A percentile compares a stretch with the other conserved stretches of the same genome.
Conservation (phyloP, 2,888 invertebrate genomes). For the Drosophila anomelani region DNA sequence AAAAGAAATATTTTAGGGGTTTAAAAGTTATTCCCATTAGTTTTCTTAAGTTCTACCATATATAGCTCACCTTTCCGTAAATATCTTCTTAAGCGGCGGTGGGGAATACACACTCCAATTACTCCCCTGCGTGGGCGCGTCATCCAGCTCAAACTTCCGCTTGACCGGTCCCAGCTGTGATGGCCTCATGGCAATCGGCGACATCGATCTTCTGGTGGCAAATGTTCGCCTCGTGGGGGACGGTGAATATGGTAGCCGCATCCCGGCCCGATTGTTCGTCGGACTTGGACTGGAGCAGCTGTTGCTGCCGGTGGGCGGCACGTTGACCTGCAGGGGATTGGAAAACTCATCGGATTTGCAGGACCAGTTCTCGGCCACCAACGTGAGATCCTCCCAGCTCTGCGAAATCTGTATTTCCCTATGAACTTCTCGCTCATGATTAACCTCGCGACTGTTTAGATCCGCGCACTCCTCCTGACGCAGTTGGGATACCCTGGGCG, state of each 20-base stretch:
- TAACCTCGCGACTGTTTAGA: constrained; percentile 93
- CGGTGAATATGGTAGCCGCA: constrained; percentile 87
- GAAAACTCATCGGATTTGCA: constrained; percentile 86
- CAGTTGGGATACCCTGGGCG: constrained; percentile 94
- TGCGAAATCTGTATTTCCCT: constrained; percentile 97
- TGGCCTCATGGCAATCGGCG: constrained; percentile 93
- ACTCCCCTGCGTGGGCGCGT: constrained; percentile 71
- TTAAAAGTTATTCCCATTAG: background rate
- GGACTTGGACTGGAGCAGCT: constrained; percentile 88
- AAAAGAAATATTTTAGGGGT: background rate
- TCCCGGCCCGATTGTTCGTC: constrained; percentile 84
- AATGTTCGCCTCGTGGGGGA: constrained; percentile 94
- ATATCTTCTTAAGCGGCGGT: constrained; percentile 84
- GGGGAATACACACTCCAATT: constrained; percentile 84
- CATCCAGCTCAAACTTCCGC: constrained; percentile 85
- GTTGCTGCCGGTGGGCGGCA: constrained; percentile 84
- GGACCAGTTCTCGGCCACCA: constrained; percentile 88
- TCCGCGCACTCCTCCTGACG: constrained; percentile 95
- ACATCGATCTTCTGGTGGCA: constrained; percentile 93
- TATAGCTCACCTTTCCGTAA: constrained; percentile 81
- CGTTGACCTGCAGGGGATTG: constrained; percentile 85
- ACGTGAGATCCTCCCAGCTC: constrained; percentile 95
- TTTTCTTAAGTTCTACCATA: too few species aligned
- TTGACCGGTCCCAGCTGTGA: constrained; percentile 89
- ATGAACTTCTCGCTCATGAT: constrained; percentile 96